phyloP scores from a whole-genome alignment of 2,113 vertebrate genomes.

The Spermophilus dauricus region DNA sequence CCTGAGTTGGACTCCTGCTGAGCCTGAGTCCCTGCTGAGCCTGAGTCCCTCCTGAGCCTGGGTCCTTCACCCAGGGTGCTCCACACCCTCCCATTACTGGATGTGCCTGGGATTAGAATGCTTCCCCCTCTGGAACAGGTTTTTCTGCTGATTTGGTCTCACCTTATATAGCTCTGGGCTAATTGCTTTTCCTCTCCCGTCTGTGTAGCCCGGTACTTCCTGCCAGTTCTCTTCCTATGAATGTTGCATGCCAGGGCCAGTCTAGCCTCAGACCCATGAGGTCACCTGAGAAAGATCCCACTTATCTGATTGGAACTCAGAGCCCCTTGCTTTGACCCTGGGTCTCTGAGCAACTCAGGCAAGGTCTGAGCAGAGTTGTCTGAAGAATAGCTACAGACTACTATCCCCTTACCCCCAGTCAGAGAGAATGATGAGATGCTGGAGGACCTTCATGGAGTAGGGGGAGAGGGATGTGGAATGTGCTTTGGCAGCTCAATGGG shows the following conservation, averaged over 20 bases:
- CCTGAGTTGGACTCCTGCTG: background rate
- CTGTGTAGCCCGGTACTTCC: background rate
- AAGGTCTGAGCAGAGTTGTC: background rate
- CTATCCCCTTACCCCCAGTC: background rate
- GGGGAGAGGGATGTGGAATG: background rate
- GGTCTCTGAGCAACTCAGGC: background rate
- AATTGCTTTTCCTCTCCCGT: background rate
- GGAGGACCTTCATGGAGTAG: background rate
- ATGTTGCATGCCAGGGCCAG: background rate
- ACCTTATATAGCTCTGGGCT: background rate
- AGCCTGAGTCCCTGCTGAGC: background rate
- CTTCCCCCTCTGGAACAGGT: background rate
- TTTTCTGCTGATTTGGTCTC: background rate
- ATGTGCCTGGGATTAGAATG: no score
- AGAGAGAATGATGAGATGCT: background rate
- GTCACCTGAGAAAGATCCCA: background rate
- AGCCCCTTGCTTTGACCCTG: background rate
- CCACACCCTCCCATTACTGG: rapidly evolving
- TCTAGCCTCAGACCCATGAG: background rate
- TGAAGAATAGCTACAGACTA: no score
- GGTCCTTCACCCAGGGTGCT: background rate
- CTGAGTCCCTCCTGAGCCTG: background rate
- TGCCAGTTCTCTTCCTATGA: background rate
- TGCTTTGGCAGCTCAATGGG: background rate
- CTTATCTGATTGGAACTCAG: background rate